Conservation (phyloP, 2,113 vertebrate species). For the Heloderma charlesbogerti region DNA sequence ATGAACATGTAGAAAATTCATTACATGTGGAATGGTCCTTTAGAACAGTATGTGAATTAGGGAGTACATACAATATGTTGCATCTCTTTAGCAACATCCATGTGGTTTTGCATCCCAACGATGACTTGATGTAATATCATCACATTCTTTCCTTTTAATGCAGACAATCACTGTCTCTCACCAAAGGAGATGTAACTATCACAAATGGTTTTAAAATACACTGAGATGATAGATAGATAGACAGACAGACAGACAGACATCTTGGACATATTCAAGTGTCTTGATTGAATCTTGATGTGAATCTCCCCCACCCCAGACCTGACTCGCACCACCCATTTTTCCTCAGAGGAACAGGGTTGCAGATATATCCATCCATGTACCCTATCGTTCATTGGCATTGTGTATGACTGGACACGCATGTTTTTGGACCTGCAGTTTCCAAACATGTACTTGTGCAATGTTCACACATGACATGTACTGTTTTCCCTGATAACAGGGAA, state of each 20-base stretch:
- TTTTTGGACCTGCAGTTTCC: not conserved
- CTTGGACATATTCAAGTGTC: not conserved
- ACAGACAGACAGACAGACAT: no score
- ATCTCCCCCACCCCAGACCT: not conserved
- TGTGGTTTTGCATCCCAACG: not conserved
- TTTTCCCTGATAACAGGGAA: no score
- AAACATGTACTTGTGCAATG: not conserved
- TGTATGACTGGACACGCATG: not conserved
- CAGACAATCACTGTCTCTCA: no score
- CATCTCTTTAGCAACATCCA: not conserved
- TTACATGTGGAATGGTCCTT: not conserved
- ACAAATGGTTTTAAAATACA: not conserved
- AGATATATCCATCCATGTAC: not conserved
- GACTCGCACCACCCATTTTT: not conserved
- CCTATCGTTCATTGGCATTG: not conserved
- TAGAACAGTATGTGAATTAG: not conserved
- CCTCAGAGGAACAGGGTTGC: not conserved
- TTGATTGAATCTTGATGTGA: not conserved
- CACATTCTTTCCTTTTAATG: not conserved
- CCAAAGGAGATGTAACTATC: not conserved
- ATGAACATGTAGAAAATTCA: not conserved
- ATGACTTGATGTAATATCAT: not conserved
- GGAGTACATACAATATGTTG: not conserved
- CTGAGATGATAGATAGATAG: not conserved
- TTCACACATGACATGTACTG: no score